Evolutionary conservation across 2,888 invertebrate species (phyloP), one percentile per base, ranked within the genome.

Genomic region (Macroteleia sp.): DNA sequence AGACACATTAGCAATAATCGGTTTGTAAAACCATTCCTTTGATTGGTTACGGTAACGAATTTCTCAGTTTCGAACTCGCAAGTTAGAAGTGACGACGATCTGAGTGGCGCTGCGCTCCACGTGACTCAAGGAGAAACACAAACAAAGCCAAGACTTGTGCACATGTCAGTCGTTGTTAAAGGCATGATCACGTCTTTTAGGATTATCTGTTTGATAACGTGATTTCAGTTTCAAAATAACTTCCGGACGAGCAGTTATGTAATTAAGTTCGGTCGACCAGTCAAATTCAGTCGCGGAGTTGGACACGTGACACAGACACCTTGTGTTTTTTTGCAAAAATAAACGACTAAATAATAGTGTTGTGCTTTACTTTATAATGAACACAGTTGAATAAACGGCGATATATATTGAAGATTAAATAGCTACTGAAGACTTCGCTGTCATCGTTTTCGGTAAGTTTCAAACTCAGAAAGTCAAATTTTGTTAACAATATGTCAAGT

Each of bases 71-170:
- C 28, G 6, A 42, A 42, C n/a, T 50, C 8, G 12, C 34, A 6
- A 10, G 20, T n/a, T 25, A 14, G 28, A 30, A 54, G 61, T 61
- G 36, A 61, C 30, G 17, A 57, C 50, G 67, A 69, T 57, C 41
- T 30, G 34, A 57, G 62, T 56, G 61, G 67, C 62, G 67, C 62
- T 50, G 57, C 54, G 46, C 54, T 44, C 62, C 75, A 75, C 75
- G 75, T 69, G 75, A 56, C 61, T 69, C 48, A n/a, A 62, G 56
- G 61, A 69, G 69, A 54, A 56, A 69, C 62, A 46, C 61, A 75
- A 69, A 75, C 69, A 75, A 69, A 69, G 54, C 52, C 61, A 61
- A 67, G 67, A 67, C 32, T 46, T 22, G 54, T 48, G 59, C 74
- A 74, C 66, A 67, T 67, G 61, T 2, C 12, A 32, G 34, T n/a